phyloP scores from a whole-genome alignment of 2,113 vertebrate genomes.

The Menura novaehollandiae region DNA sequence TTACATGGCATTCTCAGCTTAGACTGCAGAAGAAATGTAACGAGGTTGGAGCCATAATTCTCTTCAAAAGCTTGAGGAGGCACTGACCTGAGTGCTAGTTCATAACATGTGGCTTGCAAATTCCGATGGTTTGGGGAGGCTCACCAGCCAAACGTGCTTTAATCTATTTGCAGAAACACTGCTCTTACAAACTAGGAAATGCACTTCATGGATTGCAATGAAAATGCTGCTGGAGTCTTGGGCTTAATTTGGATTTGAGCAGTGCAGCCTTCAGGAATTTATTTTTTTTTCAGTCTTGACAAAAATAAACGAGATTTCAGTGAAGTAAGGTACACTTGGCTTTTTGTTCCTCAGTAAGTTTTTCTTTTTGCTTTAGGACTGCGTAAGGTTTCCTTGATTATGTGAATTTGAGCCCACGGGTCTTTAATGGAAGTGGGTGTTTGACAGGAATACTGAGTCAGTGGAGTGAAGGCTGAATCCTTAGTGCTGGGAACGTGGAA shows the following conservation, averaged over 20 bases:
- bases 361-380: conserved; percentile 70
- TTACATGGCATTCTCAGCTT: conserved; percentile 83
- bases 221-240: conserved; percentile 64
- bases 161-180: conserved; percentile 58
- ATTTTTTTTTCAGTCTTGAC: conserved; percentile 54
- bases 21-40: conserved; percentile 73
- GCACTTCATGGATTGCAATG: conserved; percentile 39
- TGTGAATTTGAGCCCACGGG: conserved; percentile 56
- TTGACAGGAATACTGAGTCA: conserved; percentile 46
- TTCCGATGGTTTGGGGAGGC: conserved; percentile 60
- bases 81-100: conserved; percentile 43
- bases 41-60: conserved; percentile 61
- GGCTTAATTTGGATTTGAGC: conserved; percentile 64
- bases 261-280: conserved; percentile 63
- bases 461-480: conserved; percentile 33
- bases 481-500: conserved; percentile 58
- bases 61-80: conserved; percentile 65
- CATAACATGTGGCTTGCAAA: conserved; percentile 43
- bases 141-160: conserved; percentile 55
- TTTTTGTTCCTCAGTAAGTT: conserved; percentile 67
- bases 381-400: conserved; percentile 68
- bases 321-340: conserved; percentile 73
- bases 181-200: conserved; percentile 58
- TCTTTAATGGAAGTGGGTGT: conserved; percentile 47
- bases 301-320: conserved; percentile 75